A percentile compares a stretch with the other conserved stretches of the same genome.
Evolutionary conservation across 2,888 invertebrate genomes (phyloP).

Genomic region (Mesodorylaimus sp.): DNA sequence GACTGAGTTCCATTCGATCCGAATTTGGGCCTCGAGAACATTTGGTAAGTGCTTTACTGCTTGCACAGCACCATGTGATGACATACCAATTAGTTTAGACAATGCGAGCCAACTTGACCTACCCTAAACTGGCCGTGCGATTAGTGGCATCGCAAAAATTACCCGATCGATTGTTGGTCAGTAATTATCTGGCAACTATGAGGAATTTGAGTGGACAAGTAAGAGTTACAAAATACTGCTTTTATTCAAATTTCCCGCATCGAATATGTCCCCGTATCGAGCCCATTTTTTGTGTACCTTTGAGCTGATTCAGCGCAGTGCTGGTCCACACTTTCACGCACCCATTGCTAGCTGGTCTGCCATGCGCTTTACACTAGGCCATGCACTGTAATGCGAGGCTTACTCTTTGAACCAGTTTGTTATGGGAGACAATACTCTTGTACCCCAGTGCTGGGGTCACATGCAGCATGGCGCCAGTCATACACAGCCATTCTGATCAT

Average conservation of each 20-base stretch:
- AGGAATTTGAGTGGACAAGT: conserved; percentile 23
- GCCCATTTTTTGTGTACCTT: too few relatives aligned
- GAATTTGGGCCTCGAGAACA: conserved; percentile 10
- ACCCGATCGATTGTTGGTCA: conserved; percentile 20
- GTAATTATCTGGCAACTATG: conserved; percentile 21
- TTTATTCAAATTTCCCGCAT: too few relatives aligned
- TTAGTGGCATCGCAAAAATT: conserved; percentile 18
- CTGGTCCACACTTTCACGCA: too few relatives aligned
- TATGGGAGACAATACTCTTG: too few relatives aligned
- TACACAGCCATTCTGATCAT: background rate
- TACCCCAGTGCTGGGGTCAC: too few relatives aligned
- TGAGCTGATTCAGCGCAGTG: too few relatives aligned
- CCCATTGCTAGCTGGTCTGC: too few relatives aligned
- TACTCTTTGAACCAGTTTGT: too few relatives aligned
- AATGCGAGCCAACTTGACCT: background rate
- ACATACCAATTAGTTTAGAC: conserved; percentile 18
- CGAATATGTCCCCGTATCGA: too few relatives aligned
- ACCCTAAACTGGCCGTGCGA: background rate
- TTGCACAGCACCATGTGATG: background rate
- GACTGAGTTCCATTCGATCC: conserved; percentile 17
- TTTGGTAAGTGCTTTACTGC: conserved; percentile 4
- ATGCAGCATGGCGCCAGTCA: background rate
- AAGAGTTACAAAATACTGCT: too few relatives aligned
- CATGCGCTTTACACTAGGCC: too few relatives aligned
- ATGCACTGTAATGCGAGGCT: too few relatives aligned